phyloP scores from a whole-genome alignment of 2,113 vertebrate species.

The Mesoclemmys tuberculata region DNA sequence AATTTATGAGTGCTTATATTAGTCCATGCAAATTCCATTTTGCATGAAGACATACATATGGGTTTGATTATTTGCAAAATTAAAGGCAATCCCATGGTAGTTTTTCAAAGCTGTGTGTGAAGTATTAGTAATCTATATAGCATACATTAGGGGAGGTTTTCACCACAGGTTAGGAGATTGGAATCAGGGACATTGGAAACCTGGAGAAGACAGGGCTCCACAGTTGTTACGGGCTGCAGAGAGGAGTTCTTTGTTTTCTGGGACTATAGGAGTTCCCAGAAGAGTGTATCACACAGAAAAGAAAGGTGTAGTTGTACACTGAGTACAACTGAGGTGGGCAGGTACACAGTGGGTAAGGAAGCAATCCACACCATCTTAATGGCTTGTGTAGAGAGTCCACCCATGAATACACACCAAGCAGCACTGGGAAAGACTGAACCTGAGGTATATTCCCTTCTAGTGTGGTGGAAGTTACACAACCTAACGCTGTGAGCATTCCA shows the following conservation, averaged over 20 bases:
- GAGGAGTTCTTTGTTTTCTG: background rate
- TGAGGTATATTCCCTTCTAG: background rate
- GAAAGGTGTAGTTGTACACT: background rate
- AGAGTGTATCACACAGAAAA: background rate
- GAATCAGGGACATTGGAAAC: background rate
- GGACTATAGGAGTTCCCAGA: background rate
- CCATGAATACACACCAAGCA: background rate
- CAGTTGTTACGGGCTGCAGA: background rate
- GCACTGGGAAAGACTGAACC: background rate
- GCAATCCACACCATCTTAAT: background rate
- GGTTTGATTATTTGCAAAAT: background rate
- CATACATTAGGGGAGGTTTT: background rate
- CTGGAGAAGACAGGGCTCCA: background rate
- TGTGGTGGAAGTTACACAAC: background rate
- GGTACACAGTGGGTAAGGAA: background rate
- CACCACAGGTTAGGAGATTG: background rate
- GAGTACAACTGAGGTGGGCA: background rate
- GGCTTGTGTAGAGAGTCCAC: background rate
- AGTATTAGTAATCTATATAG: background rate
- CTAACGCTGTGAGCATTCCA: background rate
- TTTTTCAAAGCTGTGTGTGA: background rate
- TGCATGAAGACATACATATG: background rate
- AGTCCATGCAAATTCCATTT: background rate
- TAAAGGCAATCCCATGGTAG: background rate
- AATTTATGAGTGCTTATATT: background rate